A percentile compares a stretch with the other conserved stretches of the same genome.
phyloP scores from a whole-genome alignment of 2,888 invertebrate species.

The Allacma fusca region DNA sequence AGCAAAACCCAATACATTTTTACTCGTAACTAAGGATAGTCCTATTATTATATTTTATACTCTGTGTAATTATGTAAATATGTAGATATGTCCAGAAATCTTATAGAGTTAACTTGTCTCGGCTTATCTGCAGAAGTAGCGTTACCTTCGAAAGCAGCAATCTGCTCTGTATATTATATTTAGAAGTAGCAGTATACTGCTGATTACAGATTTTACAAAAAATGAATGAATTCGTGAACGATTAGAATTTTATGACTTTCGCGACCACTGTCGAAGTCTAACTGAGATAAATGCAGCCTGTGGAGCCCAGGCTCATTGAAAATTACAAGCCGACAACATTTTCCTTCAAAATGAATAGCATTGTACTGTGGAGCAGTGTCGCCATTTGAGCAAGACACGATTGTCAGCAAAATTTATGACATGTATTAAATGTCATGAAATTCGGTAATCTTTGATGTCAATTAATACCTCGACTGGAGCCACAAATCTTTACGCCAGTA shows the following conservation, averaged over 20 bases:
- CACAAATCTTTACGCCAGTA: background rate
- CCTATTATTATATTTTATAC: too few species aligned
- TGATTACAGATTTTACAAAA: background rate
- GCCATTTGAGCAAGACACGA: background rate
- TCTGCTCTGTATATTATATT: too few species aligned
- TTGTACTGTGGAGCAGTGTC: too few species aligned
- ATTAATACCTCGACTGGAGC: background rate
- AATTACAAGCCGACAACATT: background rate
- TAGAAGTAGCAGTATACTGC: too few species aligned
- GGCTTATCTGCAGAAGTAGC: too few species aligned
- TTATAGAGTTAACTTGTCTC: too few species aligned
- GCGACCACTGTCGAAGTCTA: background rate
- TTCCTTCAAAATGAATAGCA: background rate
- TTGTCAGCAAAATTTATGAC: background rate
- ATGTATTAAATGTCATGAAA: background rate
- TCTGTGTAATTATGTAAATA: too few species aligned
- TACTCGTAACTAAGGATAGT: too few species aligned
- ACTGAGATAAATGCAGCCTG: background rate
- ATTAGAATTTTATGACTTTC: background rate
- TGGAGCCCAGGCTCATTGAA: background rate
- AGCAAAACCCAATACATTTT: too few species aligned
- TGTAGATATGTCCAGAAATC: too few species aligned
- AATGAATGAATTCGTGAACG: background rate
- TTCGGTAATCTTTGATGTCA: conserved; percentile 6
- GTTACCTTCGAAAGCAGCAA: too few species aligned